Base-by-base conservation (phyloP, 2,113 vertebrate species). In the Nycticorax nycticorax region DNA sequence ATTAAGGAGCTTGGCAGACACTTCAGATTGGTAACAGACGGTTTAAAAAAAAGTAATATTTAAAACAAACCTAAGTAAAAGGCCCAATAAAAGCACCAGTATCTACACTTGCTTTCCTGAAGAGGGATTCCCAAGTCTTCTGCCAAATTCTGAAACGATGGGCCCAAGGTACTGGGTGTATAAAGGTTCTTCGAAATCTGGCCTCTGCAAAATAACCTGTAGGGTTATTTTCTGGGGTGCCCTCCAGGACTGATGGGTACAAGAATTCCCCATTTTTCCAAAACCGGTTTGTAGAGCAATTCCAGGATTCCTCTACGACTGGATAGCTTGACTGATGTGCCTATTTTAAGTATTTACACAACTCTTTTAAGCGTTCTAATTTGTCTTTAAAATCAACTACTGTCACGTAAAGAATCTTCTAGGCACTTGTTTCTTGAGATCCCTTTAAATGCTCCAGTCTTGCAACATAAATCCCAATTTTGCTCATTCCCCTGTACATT, bases 381-480 rank as follows among this genome's bases (percentile, higher is more conserved):
- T 41, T 17, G 16, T 16, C n/a, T 26, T 47, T 39, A 59, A n/a
- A 33, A 55, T 20, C 62, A 37, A 9, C 35, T 21, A 8, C 35
- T 28, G 8, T 16, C 56, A 85, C 2, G 15, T 43, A 43, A 59
- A 21, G 3, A 60, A 33, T 7, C 12, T 74, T 57, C 16, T 6
- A 74, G 28, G 27, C 45, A 23, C 14, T 41, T 37, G 3, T 35
- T 57, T 62, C 50, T 30, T 3, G 8, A 79, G 27, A 50, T 10
- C 14, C 6, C 3, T 22, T 45, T 16, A 19, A 0, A 57, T 2
- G 12, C 13, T 2, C 12, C 17, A 39, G 26, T 10, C 53, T 30
- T 0, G 8, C 1, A 0, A 37, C 5, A 23, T 3, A 1, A 9
- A 6, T 1, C 7, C 11, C 16, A 17, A 33, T 2, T 55, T 37